Percentiles rank a stretch among this genome's conserved stretches.
phyloP scores from a whole-genome alignment of 2,797 vertebrate genomes.

The Enteromius fasciolatus region DNA sequence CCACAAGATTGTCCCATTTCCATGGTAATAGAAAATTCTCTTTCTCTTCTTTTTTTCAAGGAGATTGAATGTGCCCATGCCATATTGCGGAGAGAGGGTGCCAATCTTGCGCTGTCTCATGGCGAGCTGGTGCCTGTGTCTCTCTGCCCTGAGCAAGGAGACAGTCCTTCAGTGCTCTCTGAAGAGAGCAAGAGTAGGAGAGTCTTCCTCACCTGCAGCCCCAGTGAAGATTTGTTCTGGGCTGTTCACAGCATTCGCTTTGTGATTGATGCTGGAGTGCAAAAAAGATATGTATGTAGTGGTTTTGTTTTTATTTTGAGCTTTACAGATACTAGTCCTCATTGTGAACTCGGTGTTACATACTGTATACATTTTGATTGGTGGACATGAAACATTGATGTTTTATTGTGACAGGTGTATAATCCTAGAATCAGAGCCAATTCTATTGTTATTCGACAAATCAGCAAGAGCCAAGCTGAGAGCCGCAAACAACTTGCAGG shows the following conservation, averaged over 20 bases:
- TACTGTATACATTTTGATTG: background rate
- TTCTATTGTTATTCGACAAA: slow-evolving; percentile 79
- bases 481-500: slow-evolving; percentile 76
- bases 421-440: slow-evolving; percentile 88
- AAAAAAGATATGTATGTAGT: slow-evolving; percentile 81
- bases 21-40: background rate
- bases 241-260: slow-evolving; percentile 75
- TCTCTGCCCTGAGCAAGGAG: slow-evolving; percentile 72
- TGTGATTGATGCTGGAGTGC: slow-evolving; percentile 84
- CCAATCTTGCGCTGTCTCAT: slow-evolving; percentile 77
- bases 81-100: slow-evolving; percentile 80
- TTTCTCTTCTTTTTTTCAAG: slow-evolving; percentile 66
- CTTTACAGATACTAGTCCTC: background rate
- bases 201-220: slow-evolving; percentile 81
- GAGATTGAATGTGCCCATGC: slow-evolving; percentile 84
- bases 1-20: slow-evolving; percentile 7
- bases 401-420: slow-evolving; percentile 82
- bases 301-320: background rate
- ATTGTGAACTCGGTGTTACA: background rate
- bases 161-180: slow-evolving; percentile 48
- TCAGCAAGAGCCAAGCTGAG: slow-evolving; percentile 86
- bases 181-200: slow-evolving; percentile 72
- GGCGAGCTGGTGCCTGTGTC: slow-evolving; percentile 82
- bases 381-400: background rate
- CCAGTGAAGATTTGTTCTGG: slow-evolving; percentile 80